Evolutionary conservation across 2,888 invertebrate species (phyloP).

Genomic region (Scelioninae gen. 1): DNA sequence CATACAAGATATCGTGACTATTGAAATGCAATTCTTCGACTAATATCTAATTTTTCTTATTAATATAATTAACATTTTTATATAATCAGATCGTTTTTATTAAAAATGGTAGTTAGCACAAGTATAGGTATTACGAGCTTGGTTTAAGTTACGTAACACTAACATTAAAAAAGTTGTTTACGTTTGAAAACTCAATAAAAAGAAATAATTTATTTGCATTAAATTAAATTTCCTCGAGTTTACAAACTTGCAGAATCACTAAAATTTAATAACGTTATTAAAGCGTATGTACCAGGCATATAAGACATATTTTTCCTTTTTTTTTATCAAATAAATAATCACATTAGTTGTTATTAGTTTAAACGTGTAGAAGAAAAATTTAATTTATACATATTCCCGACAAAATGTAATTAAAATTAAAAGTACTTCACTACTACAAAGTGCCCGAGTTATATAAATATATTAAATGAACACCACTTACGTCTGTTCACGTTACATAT

Average conservation of each 20-base stretch:
- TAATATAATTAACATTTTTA: slow-evolving; percentile 69
- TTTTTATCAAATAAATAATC: slow-evolving; percentile 22
- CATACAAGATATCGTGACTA: slow-evolving; percentile 49
- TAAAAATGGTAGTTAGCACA: slow-evolving; percentile 50
- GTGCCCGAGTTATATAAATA: slow-evolving; percentile 33
- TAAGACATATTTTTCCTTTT: slow-evolving; percentile 5
- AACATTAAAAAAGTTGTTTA: slow-evolving; percentile 60
- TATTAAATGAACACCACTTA: slow-evolving; percentile 25
- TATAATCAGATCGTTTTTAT: slow-evolving; percentile 64
- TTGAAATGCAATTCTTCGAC: slow-evolving; percentile 45
- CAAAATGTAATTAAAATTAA: slow-evolving; percentile 35
- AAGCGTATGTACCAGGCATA: background rate
- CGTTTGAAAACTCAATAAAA: slow-evolving; percentile 47
- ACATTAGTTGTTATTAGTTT: slow-evolving; percentile 25
- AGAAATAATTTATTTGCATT: slow-evolving; percentile 63
- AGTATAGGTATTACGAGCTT: slow-evolving; percentile 51
- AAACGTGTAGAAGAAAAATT: slow-evolving; percentile 18
- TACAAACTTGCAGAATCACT: slow-evolving; percentile 29
- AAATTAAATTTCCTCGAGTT: slow-evolving; percentile 45
- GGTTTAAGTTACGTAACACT: slow-evolving; percentile 46
- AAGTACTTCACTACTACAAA: slow-evolving; percentile 21
- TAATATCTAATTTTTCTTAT: slow-evolving; percentile 63
- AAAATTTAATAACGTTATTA: slow-evolving; percentile 21
- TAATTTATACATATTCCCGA: slow-evolving; percentile 21
- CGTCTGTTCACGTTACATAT: slow-evolving; percentile 34